Percentiles rank a stretch among this genome's conserved stretches.
Conservation (phyloP, 1,140 invertebrate species). For the Anastrepha obliqua region DNA sequence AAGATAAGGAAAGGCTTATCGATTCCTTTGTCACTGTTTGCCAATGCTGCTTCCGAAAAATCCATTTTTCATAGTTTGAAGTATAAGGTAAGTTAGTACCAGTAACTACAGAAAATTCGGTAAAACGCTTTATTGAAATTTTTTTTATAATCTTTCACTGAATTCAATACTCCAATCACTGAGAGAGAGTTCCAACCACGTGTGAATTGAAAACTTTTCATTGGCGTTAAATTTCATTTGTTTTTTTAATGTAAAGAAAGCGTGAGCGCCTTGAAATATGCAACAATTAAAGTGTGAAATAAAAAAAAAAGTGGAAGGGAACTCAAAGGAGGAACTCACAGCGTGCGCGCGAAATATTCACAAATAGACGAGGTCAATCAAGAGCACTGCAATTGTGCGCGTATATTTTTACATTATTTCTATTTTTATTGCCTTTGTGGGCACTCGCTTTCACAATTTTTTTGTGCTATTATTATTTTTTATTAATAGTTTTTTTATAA, state of each 20-base stretch:
- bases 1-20: no score
- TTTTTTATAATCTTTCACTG: no score
- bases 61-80: no score
- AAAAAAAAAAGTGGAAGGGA: not conserved
- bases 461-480: not conserved
- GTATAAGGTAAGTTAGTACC: no score
- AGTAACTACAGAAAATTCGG: no score
- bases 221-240: not conserved
- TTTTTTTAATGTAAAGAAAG: not conserved
- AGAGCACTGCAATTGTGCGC: not conserved
- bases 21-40: no score
- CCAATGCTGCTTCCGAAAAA: no score
- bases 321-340: not conserved
- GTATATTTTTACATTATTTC: not conserved
- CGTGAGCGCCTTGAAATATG: conserved; percentile 26
- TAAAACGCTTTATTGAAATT: no score
- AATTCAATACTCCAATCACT: no score
- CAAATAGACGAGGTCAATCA: conserved; percentile 2
- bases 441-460: not conserved
- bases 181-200: no score
- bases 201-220: not conserved
- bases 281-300: not conserved
- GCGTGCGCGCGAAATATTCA: not conserved
- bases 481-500: not conserved
- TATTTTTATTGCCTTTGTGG: not conserved